These are phyloP conservation scores for Pangasianodon hypophthalmus DNA, from an alignment of 2,113 vertebrate species.

Conservation along the genomic window DNA sequence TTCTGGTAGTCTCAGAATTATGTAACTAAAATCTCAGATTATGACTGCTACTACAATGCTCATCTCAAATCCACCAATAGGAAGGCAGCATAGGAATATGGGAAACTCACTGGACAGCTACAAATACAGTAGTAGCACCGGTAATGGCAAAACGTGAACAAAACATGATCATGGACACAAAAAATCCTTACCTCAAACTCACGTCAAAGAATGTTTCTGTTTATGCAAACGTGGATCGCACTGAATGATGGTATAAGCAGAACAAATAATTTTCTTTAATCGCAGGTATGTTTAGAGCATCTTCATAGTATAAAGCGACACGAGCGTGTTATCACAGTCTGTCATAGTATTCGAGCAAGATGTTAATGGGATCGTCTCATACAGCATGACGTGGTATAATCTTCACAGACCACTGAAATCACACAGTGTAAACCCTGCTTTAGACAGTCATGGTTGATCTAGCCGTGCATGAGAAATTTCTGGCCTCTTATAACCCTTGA, in stretches of 20 bases:
- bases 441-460: conserved; percentile 14
- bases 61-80: not conserved
- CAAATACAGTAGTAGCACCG: not conserved
- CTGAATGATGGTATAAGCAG: not conserved
- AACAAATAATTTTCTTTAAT: too few relatives aligned
- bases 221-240: not conserved
- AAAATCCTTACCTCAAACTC: not conserved
- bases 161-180: not conserved
- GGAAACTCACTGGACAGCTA: not conserved
- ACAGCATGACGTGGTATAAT: not conserved
- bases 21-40: not conserved
- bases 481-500: conserved; percentile 17
- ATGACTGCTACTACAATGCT: not conserved
- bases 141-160: not conserved
- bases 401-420: not conserved
- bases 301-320: not conserved
- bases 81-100: not conserved
- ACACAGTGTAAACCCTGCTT: not conserved
- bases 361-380: not conserved
- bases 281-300: not conserved
- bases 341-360: not conserved
- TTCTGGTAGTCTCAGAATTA: not conserved
- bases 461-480: conserved; percentile 24
- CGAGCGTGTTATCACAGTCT: not conserved
- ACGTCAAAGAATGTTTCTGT: not conserved